Evolutionary conservation across 1,140 invertebrate genomes (phyloP), one percentile per base, ranked within the genome.

Genomic region (Wiebesia pumilae): DNA sequence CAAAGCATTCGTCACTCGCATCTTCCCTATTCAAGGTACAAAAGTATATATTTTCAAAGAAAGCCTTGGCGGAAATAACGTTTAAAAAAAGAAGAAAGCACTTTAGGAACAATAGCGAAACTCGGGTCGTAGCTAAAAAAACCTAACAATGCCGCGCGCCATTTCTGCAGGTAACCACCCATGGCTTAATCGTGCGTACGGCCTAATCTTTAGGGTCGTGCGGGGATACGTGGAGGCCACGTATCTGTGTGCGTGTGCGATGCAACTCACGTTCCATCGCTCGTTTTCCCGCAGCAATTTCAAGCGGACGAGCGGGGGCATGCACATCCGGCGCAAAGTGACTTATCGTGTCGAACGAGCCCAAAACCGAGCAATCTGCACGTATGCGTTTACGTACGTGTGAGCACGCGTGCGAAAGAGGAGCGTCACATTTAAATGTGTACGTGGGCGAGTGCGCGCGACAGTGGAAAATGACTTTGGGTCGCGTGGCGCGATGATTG

Each of bases 321-420:
- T 85, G 81, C 85, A 87, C 88, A 87, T 87, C 88, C 69, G 89
- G 84, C 81, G 87, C 87, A 90, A 91, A 91, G 90, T 90, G 90
- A 90, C 90, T 92, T 91, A 89, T 89, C 88, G 87, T 91, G 90
- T 91, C 85, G 85, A 83, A 88, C 81, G 89, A 91, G 89, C 86
- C 51, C 87, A 88, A 81, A 88, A 90, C 89, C 86, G 83, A 88
- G 89, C 89, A 30, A 30, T 79, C 82, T 84, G 86, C 47, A 6
- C 79, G 35, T 62, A 27, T 43, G 47, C 12, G 10, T 10, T 75
- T n/a, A 88, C 84, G 88, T 87, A 82, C 62, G 62, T 75, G 85
- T 47, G 67, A 43, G 80, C 82, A 82, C 43, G 54, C 71, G 14
- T 1, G 85, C 83, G 67, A 86, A 87, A 85, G 71, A 85, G 83